Evolutionary conservation across 2,113 vertebrate species (phyloP), one percentile per base, ranked within the genome.

Genomic region (Aramus guarauna): DNA sequence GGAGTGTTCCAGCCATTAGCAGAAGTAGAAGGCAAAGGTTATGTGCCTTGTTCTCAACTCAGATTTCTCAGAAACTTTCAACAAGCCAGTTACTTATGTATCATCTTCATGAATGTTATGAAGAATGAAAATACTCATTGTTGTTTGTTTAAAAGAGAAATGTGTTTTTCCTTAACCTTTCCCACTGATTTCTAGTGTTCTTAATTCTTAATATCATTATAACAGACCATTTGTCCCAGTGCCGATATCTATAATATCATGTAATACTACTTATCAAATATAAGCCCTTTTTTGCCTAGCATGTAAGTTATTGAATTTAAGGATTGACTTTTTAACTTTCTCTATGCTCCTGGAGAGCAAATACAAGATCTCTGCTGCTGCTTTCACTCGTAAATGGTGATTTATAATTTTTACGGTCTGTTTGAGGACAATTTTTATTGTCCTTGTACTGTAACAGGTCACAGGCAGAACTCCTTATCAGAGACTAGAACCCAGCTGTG

Each of bases 361-460:
- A 58, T 79, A 36, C 7, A 47, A 63, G 10, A 41, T 86, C 20
- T 72, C 27, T 69, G 48, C 53, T 80, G 16, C 48, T 69, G 15
- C 6, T 90, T 13, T 86, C 24, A 16, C 29, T 85, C 53, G 12
- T 55, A 83, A 87, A 67, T 80, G 0, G 0, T 64, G 34, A 58
- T 73, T 76, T 80, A 16, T 45, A 74, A 47, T 59, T 77, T 24
- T 71, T 86, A 22, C 5, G 4, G 12, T 88, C 53, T 81, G n/a
- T 64, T 73, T 30, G 43, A 76, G 71, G 23, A 60, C 26, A 21
- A 4, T 85, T 94, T 68, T 83, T 79, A 6, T 72, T 92, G 66
- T 56, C 20, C 21, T 77, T 60, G 5, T 56, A 52, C 36, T 0
- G 0, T 76, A 48, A 39, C 22, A 60, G 71, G 32, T 48, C 32